Conservation (phyloP, 2,113 vertebrate genomes). For the Pangasianodon hypophthalmus region DNA sequence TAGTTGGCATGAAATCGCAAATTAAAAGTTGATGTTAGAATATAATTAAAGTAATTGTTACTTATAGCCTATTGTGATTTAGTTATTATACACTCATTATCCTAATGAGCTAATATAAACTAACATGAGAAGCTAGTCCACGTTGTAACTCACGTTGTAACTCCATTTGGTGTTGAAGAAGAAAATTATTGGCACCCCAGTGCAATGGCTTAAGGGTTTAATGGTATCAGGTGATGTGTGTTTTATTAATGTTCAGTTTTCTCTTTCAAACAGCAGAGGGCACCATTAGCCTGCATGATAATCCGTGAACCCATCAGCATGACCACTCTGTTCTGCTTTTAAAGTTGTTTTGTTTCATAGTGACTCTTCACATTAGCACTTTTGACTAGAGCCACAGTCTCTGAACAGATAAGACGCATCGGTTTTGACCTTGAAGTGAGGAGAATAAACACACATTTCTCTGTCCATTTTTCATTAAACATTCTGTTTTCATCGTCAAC, state of each 20-base stretch:
- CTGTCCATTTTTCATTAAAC: no score
- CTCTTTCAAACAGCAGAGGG: conserved; percentile 38
- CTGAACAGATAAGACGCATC: no score
- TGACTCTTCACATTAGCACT: no score
- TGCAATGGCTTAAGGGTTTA: background rate
- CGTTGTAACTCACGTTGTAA: background rate
- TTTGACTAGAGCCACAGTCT: no score
- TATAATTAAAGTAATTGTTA: background rate
- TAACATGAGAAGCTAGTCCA: background rate
- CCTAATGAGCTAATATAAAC: background rate
- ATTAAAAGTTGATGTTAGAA: background rate
- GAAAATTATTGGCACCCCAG: background rate
- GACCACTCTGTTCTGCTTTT: background rate
- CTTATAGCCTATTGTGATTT: background rate
- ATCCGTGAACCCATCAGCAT: background rate
- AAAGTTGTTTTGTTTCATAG: no score
- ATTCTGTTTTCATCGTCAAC: no score
- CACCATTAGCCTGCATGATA: background rate
- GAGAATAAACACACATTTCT: no score
- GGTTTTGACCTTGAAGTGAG: no score
- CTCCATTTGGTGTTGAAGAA: background rate
- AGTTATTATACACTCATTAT: no score
- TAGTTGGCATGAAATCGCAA: background rate
- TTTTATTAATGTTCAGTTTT: background rate
- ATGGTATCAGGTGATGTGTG: background rate